Conservation (phyloP, 1,140 invertebrate species). For the Leucophenga varia region DNA sequence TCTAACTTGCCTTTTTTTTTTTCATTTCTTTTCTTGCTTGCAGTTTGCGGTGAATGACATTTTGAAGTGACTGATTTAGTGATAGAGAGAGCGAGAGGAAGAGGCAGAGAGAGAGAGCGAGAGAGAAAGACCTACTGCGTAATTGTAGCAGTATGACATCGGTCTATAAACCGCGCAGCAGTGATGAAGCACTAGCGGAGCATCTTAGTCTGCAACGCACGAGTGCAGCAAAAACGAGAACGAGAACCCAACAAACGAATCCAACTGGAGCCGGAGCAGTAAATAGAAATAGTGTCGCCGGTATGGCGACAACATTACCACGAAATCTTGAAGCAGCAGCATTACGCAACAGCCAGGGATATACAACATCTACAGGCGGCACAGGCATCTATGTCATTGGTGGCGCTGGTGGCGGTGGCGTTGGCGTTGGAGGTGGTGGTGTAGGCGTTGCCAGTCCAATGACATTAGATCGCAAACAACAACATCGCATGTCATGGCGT, state of each 20-base stretch:
- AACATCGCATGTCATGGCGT: slow-evolving; percentile 47
- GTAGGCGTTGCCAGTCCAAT: slow-evolving; percentile 20
- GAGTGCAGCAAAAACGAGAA: no score
- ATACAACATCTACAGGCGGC: slow-evolving; percentile 29
- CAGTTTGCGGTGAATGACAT: neutral
- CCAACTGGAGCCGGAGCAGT: neutral
- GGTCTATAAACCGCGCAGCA: slow-evolving; percentile 31
- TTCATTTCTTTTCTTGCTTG: no score
- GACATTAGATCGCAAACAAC: slow-evolving; percentile 42
- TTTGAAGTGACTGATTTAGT: neutral
- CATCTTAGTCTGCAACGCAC: slow-evolving; percentile 31
- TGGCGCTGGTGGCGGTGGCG: slow-evolving; percentile 5
- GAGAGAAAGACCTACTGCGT: neutral
- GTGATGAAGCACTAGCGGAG: slow-evolving; percentile 41
- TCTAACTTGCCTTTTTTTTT: no score
- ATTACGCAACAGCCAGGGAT: slow-evolving; percentile 15
- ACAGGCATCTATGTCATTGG: slow-evolving; percentile 47
- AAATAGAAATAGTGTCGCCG: neutral
- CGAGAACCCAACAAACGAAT: no score
- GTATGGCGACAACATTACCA: slow-evolving; percentile 1
- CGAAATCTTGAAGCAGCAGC: slow-evolving; percentile 3
- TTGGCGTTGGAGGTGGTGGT: no score
- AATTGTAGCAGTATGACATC: slow-evolving; percentile 32
- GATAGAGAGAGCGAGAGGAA: neutral
- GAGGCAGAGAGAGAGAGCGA: neutral